Evolutionary conservation across 1,140 invertebrate genomes (phyloP), one percentile per base, ranked within the genome.

Genomic region (Notospermus geniculatus): DNA sequence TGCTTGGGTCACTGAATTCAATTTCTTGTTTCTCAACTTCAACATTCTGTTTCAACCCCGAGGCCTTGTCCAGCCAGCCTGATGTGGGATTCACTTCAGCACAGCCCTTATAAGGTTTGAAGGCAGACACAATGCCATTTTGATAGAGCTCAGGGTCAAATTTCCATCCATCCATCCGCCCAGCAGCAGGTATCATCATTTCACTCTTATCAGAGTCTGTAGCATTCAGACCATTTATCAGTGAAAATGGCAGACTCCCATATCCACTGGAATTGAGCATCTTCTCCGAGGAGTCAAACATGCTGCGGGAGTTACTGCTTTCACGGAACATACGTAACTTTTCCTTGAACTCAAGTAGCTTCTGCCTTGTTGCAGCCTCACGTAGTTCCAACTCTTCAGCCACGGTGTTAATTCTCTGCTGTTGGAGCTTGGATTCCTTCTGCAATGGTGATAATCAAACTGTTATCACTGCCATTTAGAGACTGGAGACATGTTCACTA

Each of bases 321-420:
- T 30, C 59, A 29, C 62, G 66, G 13, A 70, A 72, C 55, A 63
- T 63, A 27, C 60, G 63, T 25, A 74, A 56, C 67, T 69, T 71
- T 64, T 72, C 67, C 56, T 75, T 75, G 29, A 74, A 68, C 23
- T 77, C 70, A 19, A 64, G 60, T 29, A 78, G 60, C 57, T 78
- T 78, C 50, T 76, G 71, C 22, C 72, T 58, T 11, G 74, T 77
- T 22, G 73, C 70, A 25, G 59, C 56, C 59, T 76, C 76, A 50
- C 67, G 70, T 39, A 71, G 41, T 55, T 75, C 76, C 32, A 77
- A 60, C 30, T 77, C 71, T 54, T 69, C 69, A 32, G 62, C 67
- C 23, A 69, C 64, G 13, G 68, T 56, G 23, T 71, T 50, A n/a
- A 68, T 63, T 36, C 67, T 67, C 57, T 75, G 70, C 22, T 59